Base-by-base conservation (phyloP, 2,888 invertebrate genomes). In the Andrena praecox region DNA sequence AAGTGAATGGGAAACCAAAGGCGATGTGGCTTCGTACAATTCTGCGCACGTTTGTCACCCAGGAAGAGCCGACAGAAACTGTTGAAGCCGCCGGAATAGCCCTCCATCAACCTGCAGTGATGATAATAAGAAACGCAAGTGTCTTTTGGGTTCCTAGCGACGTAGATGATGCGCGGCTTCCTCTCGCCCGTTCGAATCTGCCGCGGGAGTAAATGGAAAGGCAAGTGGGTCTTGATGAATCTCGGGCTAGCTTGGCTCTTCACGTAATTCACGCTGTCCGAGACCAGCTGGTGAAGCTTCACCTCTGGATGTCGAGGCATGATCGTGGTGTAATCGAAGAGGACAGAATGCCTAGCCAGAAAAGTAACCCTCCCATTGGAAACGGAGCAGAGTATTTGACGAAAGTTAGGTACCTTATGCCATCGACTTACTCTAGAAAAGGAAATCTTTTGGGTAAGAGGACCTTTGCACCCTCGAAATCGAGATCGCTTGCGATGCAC, bases 401-500 rank as follows among this genome's bases (percentile, higher is more conserved):
- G 16, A 64, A 27, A 12, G 3, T 12, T 20, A 20, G 20, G 20
- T 20, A 27, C 6, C 24, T 8, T 8, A 52, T 10, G 42, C 35
- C 10, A 3, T 35, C 1, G 7, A 88, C 90, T 91, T 83, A 93
- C 93, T 93, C 93, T 5, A 93, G 73, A 48, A 94, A 73, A 93
- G 95, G 52, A 95, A 95, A 94, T 94, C 96, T 94, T 78, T 95
- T 94, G n/a, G 94, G 94, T 0, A 96, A 92, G 6, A 95, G 94
- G 6, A 87, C 75, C 90, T 96, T 96, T 0, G 97, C 97, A 33
- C 95, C 96, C 89, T 97, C 96, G 89, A 96, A 97, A 92, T 98
- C 96, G 85, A 98, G 94, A 88, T 97, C 96, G 89, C 97, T 97
- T 2, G 96, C 96, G 77, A 99, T 95, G 20, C 98, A 95, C 97